A percentile compares a stretch with the other conserved stretches of the same genome.
phyloP scores from a whole-genome alignment of 1,140 invertebrate species.

The Phortica variegata region DNA sequence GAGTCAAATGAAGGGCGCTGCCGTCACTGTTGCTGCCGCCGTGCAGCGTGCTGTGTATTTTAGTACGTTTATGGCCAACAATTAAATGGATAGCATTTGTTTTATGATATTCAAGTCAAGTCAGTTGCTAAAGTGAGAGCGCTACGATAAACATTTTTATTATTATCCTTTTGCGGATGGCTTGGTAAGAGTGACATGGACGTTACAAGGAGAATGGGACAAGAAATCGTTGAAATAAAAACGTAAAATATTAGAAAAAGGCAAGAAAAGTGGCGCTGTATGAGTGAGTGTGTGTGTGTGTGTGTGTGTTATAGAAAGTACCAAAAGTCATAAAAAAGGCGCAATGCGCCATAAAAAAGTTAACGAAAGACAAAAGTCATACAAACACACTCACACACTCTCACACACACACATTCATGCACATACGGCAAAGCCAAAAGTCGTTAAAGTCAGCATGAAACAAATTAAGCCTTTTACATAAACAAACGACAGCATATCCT shows the following conservation, averaged over 20 bases:
- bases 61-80: constrained; percentile 53
- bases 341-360: constrained; percentile 54
- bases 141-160: constrained; percentile 50
- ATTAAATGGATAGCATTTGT: constrained; percentile 54
- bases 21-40: too few species aligned
- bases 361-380: constrained; percentile 52
- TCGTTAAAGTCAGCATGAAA: constrained; percentile 29
- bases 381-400: constrained; percentile 5
- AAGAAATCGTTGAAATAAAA: too few species aligned
- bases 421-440: constrained; percentile 24
- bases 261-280: too few species aligned
- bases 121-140: constrained; percentile 25
- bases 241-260: too few species aligned
- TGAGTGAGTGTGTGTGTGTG: too few species aligned
- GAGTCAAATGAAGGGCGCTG: too few species aligned
- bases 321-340: constrained; percentile 51
- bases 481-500: constrained; percentile 50
- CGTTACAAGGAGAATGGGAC: too few species aligned
- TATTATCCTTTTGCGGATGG: constrained; percentile 52
- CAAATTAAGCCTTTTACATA: constrained; percentile 53
- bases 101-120: constrained; percentile 40
- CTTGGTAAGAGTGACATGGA: too few species aligned
- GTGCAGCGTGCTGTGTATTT: too few species aligned
- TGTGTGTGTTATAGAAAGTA: neutral
- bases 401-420: constrained; percentile 14